phyloP scores from a whole-genome alignment of 1,140 invertebrate genomes.

The Hyles vespertilio region DNA sequence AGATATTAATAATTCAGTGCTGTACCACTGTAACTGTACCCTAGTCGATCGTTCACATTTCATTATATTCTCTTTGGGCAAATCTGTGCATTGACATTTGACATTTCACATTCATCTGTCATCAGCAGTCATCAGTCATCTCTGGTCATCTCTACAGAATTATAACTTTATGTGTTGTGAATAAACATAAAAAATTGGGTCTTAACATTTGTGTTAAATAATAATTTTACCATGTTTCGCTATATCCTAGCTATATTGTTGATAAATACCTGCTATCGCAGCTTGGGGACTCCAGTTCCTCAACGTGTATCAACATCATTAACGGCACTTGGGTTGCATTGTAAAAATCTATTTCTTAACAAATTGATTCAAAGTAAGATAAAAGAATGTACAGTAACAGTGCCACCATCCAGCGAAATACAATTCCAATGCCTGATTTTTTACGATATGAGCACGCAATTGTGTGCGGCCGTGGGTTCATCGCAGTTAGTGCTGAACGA shows the following conservation, averaged over 20 bases:
- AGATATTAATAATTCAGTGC: too few species aligned
- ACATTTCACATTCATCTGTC: too few species aligned
- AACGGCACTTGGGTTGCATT: constrained; percentile 34
- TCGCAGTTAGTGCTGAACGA: constrained; percentile 31
- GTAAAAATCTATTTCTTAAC: constrained; percentile 42
- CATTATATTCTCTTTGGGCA: too few species aligned
- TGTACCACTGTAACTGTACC: too few species aligned
- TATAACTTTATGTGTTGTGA: too few species aligned
- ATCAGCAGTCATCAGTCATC: too few species aligned
- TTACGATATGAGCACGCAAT: constrained; percentile 54
- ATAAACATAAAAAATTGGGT: background rate
- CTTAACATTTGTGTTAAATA: background rate
- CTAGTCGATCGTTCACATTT: too few species aligned
- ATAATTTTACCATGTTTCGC: constrained; percentile 34
- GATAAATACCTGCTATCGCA: constrained; percentile 40
- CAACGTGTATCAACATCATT: constrained; percentile 28
- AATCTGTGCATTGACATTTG: too few species aligned
- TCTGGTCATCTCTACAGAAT: too few species aligned
- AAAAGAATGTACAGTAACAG: constrained; percentile 32
- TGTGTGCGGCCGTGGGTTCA: constrained; percentile 33
- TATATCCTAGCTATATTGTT: constrained; percentile 40
- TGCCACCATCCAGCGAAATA: constrained; percentile 19
- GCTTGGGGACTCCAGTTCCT: constrained; percentile 33
- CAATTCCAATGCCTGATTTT: constrained; percentile 55
- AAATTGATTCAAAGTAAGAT: constrained; percentile 35